Base-by-base conservation (phyloP, 2,888 invertebrate species). In the Stictocephala bisonia region DNA sequence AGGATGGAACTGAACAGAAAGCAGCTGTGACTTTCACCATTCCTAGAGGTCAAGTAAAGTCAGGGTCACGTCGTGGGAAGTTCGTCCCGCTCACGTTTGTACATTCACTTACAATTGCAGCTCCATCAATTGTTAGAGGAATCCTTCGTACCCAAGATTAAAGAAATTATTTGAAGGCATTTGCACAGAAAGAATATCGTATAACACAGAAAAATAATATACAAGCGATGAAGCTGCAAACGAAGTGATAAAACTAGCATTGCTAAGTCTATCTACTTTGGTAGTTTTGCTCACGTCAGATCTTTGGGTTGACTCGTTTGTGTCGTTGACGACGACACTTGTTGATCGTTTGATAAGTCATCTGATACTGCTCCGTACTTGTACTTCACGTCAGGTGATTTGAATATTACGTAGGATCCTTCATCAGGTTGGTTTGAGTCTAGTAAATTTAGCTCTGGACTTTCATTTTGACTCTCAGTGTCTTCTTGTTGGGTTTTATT, bases 401-500 rank as follows among this genome's bases (percentile, higher is more conserved):
- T 79, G 74, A 80, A 81, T 6, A 78, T 76, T 13, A 80, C 81
- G 64, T 76, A 79, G 35, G 77, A 80, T 35, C 80, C 80, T 15
- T 74, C 64, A 7, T 53, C 40, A 18, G 51, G 31, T 50, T 67
- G 26, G 48, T 74, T 64, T 11, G 66, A 44, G 53, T 74, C 72
- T 27, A 56, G 44, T 18, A 56, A 51, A 40, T 76, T 74, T 6
- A 53, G 18, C 26, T 78, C 75, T 64, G 67, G 53, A 35, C 35
- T 72, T 64, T 72, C 76, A 2, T 73, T 74, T 51, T 77, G 64
- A n/a, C 40, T 44, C 11, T 79, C 77, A 20, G 76, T 76, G 81
- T 78, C 0, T 80, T 80, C 40, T 80, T 83, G 1, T 82, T 76
- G 1, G 76, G 81, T 3, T 84, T 56, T 64, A 9, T 73, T 40